These are phyloP conservation scores for Amblyteles armatorius DNA, from an alignment of 2,888 invertebrate genomes.

Conservation along the genomic window DNA sequence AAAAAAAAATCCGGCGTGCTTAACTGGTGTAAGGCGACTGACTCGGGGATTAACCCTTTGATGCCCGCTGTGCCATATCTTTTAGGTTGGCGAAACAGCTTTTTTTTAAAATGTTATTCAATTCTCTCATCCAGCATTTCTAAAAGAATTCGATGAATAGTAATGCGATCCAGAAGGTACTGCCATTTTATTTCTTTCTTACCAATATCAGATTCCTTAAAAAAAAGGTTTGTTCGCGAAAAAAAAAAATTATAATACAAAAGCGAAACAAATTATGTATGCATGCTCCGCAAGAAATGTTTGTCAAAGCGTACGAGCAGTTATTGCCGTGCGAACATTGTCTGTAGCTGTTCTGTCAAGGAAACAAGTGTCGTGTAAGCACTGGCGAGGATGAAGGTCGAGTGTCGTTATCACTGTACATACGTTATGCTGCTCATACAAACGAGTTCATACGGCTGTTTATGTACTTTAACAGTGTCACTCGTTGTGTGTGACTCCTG, in stretches of 20 bases:
- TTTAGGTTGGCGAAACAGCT: not conserved
- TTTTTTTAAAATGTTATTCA: not conserved
- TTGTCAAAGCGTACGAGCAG: not conserved
- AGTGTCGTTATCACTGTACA: conserved; percentile 21
- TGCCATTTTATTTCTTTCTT: no score
- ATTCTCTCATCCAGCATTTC: not conserved
- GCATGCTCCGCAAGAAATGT: not conserved
- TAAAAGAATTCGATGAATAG: no score
- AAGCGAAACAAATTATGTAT: not conserved
- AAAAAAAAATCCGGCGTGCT: not conserved
- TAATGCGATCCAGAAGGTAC: no score
- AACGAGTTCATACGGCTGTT: conserved; percentile 12
- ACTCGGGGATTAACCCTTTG: not conserved
- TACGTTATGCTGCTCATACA: conserved; percentile 18
- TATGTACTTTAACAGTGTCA: conserved; percentile 20
- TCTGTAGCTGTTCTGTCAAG: not conserved
- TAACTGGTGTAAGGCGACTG: not conserved
- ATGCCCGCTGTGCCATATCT: not conserved
- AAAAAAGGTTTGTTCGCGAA: not conserved
- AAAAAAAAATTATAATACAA: not conserved
- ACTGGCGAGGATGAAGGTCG: conserved; percentile 19
- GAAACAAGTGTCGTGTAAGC: conserved; percentile 40
- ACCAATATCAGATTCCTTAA: not conserved
- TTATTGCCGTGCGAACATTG: not conserved
- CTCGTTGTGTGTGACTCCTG: conserved; percentile 9